Evolutionary conservation across 2,888 invertebrate species (phyloP), one percentile per base, ranked within the genome.

Genomic region (Matsumyia berberina): DNA sequence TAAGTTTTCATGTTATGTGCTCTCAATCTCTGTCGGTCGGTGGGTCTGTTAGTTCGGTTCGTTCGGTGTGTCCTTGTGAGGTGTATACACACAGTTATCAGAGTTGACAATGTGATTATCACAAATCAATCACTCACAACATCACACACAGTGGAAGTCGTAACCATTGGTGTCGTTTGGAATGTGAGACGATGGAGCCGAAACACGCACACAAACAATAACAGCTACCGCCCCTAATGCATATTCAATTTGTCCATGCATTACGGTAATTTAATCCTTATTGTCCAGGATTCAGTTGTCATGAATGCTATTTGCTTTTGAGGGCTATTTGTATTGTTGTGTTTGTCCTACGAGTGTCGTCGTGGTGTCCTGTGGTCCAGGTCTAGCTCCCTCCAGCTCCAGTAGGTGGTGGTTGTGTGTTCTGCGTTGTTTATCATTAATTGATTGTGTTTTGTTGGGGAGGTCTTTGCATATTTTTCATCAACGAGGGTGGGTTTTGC

Each of bases 181-280:
- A 53, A 58, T 79, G 57, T 24, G 70, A 70, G 39, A 67, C 35
- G 19, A 66, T 24, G 8, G 1, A 57, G n/a, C 17, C 42, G 9
- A 64, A 39, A 39, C 12, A 49, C 15, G 53, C 12, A 62, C n/a
- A 29, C 17, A 44, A 29, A 3, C 24, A 7, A 78, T 9, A 72
- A 46, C 46, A 55, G 44, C 46, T 24, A 29, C 64, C 55, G 51
- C 53, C 69, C 80, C 70, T 80, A 76, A 85, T 85, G 74, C 85
- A 85, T 85, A 85, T 85, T 80, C 85, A 85, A 85, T 85, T 85
- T 85, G 85, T 85, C 74, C 85, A 70, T 80, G 80, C 85, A 85
- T 85, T 80, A 85, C 85, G 80, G 85, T 85, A 85, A 85, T 85
- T 85, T 76, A 85, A 85, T 85, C 85, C 79, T 74, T 76, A 85